Evolutionary conservation across 2,113 vertebrate species (phyloP).

Genomic region (Rostratula benghalensis): DNA sequence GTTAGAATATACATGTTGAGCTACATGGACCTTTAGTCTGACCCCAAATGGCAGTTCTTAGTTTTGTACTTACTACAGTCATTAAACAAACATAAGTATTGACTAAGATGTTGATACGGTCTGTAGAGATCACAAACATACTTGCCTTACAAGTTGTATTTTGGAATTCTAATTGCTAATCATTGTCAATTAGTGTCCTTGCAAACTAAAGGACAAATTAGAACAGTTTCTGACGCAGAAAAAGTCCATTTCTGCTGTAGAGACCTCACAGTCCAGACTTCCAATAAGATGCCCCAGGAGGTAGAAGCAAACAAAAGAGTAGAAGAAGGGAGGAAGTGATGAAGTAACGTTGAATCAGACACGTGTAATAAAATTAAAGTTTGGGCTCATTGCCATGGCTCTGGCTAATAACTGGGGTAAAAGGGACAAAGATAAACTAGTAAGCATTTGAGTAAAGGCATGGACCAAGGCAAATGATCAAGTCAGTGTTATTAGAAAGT

Average conservation of each 20-base stretch:
- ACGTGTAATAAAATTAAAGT: neutral
- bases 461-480: neutral
- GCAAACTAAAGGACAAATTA: neutral
- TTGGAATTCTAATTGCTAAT: neutral
- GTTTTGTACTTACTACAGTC: neutral
- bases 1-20: neutral
- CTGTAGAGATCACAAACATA: constrained; percentile 7
- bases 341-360: neutral
- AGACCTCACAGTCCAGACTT: neutral
- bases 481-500: neutral
- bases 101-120: neutral
- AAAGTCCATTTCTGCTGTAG: neutral
- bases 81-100: constrained; percentile 45
- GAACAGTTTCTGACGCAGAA: neutral
- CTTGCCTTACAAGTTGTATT: neutral
- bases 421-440: neutral
- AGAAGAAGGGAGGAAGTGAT: neutral
- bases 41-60: constrained; percentile 14
- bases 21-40: neutral
- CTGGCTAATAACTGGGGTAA: neutral
- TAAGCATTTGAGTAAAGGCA: neutral
- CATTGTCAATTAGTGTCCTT: neutral
- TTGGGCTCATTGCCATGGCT: neutral
- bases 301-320: neutral
- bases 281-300: neutral